Evolutionary conservation across 2,113 vertebrate genomes (phyloP), one percentile per base, ranked within the genome.

Genomic region (Puma concolor): DNA sequence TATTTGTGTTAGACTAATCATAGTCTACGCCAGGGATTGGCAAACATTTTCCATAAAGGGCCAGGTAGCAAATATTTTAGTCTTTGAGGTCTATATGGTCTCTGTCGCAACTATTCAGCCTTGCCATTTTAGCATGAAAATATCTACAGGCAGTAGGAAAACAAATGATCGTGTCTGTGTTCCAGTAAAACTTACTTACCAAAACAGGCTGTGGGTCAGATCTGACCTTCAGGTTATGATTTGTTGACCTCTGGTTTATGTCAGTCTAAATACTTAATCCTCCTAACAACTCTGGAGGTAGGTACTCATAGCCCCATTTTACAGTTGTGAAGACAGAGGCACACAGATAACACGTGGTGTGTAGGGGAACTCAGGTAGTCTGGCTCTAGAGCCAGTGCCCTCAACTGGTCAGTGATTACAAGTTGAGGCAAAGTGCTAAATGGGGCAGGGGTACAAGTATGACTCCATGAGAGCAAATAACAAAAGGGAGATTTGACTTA

Each of bases 131-230:
- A 64, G 16, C 23, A 31, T 82, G 72, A 72, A 71, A 44, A 1
- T 13, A 85, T 0, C 15, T 16, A 54, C 8, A n/a, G 36, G 11
- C 41, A 60, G 1, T 44, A 15, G 3, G 5, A 21, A 44, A 83
- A 69, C 76, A 77, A 36, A 27, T 5, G 15, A 21, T 5, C 11
- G 2, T 52, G 7, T 81, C 84, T 66, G 38, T 80, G 7, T 48
- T 93, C 48, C 21, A 33, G 33, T 89, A 33, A 92, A 82, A 86
- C 54, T 96, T 88, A 80, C 76, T 92, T 85, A 33, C 23, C 90
- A 41, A 92, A 48, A 21, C 14, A 92, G 29, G 33, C 2, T 4
- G 66, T 4, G 12, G 82, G 12, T n/a, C 31, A 77, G 10, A 60
- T 91, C 41, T 80, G 63, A 27, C 41, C 60, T 69, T 44, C 69